Conservation (phyloP, 2,888 invertebrate species). For the Pyrgus malvae region DNA sequence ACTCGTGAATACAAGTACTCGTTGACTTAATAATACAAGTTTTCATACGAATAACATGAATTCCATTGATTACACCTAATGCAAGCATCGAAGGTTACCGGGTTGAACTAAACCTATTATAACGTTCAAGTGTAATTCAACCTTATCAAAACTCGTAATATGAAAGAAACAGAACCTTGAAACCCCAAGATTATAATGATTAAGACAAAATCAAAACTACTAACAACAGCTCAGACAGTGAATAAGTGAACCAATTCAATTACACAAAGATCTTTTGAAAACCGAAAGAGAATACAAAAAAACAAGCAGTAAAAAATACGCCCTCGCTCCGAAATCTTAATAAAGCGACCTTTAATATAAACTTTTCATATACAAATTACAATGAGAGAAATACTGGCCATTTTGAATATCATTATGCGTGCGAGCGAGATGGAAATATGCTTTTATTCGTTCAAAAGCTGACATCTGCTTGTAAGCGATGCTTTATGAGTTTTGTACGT, state of each 20-base stretch:
- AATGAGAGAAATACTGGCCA: conserved; percentile 61
- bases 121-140: conserved; percentile 21
- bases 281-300: conserved; percentile 45
- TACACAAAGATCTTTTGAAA: conserved; percentile 49
- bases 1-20: too few species aligned
- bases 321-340: conserved; percentile 55
- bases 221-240: conserved; percentile 41
- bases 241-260: conserved; percentile 48
- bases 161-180: conserved; percentile 18
- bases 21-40: too few species aligned
- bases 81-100: conserved; percentile 1
- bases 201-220: conserved; percentile 32
- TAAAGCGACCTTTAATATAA: conserved; percentile 57
- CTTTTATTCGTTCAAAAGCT: conserved; percentile 38
- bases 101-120: conserved; percentile 1
- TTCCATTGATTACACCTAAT: background rate
- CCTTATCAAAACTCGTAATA: conserved; percentile 18
- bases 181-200: conserved; percentile 21
- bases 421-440: conserved; percentile 44
- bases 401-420: conserved; percentile 62
- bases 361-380: conserved; percentile 33
- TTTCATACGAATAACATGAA: too few species aligned
- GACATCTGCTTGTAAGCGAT: conserved; percentile 59
- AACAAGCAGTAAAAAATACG: conserved; percentile 35
- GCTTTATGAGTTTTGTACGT: conserved; percentile 34